Evolutionary conservation across 2,888 invertebrate genomes (phyloP), one percentile per base, ranked within the genome.

Genomic region (Phoronis australis): DNA sequence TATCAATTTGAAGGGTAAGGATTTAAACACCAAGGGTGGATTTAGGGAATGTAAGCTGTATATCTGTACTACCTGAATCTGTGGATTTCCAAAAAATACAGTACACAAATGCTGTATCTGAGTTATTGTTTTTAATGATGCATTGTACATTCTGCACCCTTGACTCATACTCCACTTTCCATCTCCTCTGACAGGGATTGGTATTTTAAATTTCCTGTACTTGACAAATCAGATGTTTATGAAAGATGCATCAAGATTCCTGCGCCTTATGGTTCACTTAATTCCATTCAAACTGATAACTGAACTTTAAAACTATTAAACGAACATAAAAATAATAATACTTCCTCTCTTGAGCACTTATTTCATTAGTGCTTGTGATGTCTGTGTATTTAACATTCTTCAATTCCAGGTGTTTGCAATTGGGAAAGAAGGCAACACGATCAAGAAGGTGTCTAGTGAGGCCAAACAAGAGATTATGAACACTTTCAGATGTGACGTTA

Each of bases 391-490:
- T 39, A 25, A 4, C 24, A 35, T 22, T 31, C 42, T 50, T 44
- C 39, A 86, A 54, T 78, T 87, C 54, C 80, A 83, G 51, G 82
- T 81, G 50, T 71, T 87, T 15, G 81, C 90, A 45, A 82, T 86
- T 43, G 89, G 90, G 0, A 81, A 79, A 0, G 79, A 81, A 0
- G 88, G 88, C 24, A 82, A 83, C 0, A 83, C 84, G 55, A 77
- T 93, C n/a, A 82, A 83, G 47, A 83, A 83, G 70, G 86, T 94
- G 20, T 85, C 84, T 4, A 82, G 81, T 6, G 80, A 82, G 48
- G 81, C 84, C 0, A 83, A 84, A 62, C 82, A 82, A 47, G 84
- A 84, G 64, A 75, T 88, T 51, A 79, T 82, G 25, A 83, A 85
- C 62, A 78, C 84, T 45, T 86, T 87, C 63, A 81, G 83, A 44